Conservation (phyloP, 2,888 invertebrate genomes). For the Agonopterix arenella region DNA sequence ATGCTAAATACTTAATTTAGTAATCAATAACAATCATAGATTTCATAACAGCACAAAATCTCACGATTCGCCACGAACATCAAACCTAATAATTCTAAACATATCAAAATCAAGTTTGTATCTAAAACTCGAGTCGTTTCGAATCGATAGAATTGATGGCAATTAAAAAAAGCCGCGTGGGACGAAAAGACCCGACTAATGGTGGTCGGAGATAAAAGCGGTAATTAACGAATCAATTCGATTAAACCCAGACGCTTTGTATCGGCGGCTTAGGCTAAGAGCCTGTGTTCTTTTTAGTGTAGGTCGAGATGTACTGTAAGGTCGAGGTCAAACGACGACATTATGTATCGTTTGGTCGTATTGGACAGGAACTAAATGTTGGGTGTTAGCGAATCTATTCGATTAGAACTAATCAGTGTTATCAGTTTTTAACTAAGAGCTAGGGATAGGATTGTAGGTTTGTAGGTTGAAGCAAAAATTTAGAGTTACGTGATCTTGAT, state of each 20-base stretch:
- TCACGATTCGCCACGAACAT: background rate
- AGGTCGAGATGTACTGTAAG: no score
- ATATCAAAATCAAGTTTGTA: background rate
- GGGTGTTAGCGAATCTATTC: no score
- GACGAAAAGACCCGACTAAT: constrained; percentile 1
- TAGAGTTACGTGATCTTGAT: no score
- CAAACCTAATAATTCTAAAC: no score
- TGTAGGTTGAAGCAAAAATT: no score
- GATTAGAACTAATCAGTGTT: no score
- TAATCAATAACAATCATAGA: background rate
- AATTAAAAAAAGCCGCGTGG: constrained; percentile 1
- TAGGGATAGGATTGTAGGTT: no score
- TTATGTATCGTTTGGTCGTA: no score
- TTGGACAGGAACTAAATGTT: no score
- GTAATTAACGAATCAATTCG: constrained; percentile 12
- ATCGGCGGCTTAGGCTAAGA: constrained; percentile 9
- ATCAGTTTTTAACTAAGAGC: no score
- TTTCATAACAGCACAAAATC: background rate
- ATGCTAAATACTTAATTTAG: background rate
- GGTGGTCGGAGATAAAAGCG: constrained; percentile 5
- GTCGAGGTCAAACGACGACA: no score
- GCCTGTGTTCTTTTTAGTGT: background rate
- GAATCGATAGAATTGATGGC: constrained; percentile 1
- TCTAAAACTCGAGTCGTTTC: background rate
- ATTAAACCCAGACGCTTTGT: constrained; percentile 40